Percentiles rank a stretch among this genome's conserved stretches.
Evolutionary conservation across 2,797 vertebrate species (phyloP).

Genomic region (Syngnathus acus): DNA sequence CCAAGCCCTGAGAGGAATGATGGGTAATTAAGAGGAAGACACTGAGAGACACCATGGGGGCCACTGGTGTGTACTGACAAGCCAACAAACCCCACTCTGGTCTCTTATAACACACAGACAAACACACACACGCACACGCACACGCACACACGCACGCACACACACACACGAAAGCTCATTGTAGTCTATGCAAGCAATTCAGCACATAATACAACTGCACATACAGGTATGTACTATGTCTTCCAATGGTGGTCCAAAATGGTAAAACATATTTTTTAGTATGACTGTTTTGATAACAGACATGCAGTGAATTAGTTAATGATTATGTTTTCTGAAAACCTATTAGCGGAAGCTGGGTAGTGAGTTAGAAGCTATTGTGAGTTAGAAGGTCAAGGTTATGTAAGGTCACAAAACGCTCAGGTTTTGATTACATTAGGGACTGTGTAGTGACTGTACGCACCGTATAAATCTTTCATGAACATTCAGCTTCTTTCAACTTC

Average conservation of each 20-base stretch:
- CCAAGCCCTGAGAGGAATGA: conserved; percentile 65
- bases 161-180: too few species aligned
- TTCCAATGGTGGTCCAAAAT: neutral
- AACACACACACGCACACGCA: conserved; percentile 6
- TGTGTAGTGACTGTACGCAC: neutral
- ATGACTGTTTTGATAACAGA: neutral
- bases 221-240: too few species aligned
- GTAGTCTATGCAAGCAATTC: too few species aligned
- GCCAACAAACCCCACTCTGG: conserved; percentile 44
- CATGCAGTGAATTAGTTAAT: neutral
- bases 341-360: neutral
- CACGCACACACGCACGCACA: neutral
- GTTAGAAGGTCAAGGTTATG: neutral
- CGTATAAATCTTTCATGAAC: neutral
- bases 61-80: conserved; percentile 55
- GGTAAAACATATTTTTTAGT: neutral
- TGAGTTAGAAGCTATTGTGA: neutral
- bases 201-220: too few species aligned
- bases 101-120: conserved; percentile 34
- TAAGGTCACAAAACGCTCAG: neutral
- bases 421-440: neutral
- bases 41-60: conserved; percentile 59
- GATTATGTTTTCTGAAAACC: neutral
- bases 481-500: neutral
- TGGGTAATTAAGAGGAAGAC: conserved; percentile 78